Conservation (phyloP, 2,797 vertebrate species). For the Anguilla anguilla region DNA sequence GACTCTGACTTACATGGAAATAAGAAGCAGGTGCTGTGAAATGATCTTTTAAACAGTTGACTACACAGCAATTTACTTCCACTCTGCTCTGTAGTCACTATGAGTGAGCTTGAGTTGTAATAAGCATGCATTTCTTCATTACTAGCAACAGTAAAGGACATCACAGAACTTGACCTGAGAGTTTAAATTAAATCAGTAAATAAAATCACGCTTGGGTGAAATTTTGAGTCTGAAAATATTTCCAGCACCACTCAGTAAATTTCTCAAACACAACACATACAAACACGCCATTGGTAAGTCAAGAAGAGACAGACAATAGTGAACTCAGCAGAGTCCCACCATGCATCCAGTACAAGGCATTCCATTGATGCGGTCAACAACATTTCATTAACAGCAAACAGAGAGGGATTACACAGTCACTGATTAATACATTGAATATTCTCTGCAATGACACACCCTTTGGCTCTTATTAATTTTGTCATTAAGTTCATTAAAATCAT, state of each 20-base stretch:
- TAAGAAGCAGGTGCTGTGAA: not conserved
- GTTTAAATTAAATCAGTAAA: not conserved
- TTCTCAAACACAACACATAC: slow-evolving; percentile 5
- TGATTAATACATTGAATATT: not conserved
- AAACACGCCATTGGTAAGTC: not conserved
- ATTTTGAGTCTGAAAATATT: slow-evolving; percentile 14
- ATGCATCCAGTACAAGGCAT: not conserved
- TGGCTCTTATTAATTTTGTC: not conserved
- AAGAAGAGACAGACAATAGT: not conserved
- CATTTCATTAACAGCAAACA: not conserved
- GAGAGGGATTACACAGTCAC: not conserved
- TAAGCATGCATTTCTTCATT: not conserved
- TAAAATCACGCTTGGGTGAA: not conserved
- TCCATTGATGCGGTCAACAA: not conserved
- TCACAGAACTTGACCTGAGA: slow-evolving; percentile 7
- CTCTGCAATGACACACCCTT: not conserved
- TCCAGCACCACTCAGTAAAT: slow-evolving; percentile 1
- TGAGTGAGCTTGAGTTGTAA: slow-evolving; percentile 10
- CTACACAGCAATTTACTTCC: not conserved
- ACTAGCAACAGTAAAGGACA: not conserved
- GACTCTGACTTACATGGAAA: not conserved
- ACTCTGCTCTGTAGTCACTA: not conserved
- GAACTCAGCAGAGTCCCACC: not conserved
- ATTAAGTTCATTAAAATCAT: not conserved
- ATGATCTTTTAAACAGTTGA: not conserved